phyloP scores from a whole-genome alignment of 2,113 vertebrate species.

The Corythaeola cristata region DNA sequence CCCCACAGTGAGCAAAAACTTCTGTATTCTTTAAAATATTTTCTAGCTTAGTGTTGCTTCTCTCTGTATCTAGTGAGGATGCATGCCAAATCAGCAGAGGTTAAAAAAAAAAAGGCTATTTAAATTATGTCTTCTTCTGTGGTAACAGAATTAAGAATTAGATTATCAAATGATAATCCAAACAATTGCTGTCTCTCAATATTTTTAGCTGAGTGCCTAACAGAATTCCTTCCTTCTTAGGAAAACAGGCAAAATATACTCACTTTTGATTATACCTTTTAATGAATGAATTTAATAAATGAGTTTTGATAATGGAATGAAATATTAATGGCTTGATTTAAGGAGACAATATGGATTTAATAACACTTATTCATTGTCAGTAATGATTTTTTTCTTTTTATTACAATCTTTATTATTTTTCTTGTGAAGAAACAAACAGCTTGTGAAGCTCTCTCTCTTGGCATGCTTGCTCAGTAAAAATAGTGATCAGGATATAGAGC shows the following conservation, averaged over 20 bases:
- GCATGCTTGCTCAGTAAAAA: not conserved
- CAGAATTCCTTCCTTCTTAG: not conserved
- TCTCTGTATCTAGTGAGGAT: slow-evolving; percentile 29
- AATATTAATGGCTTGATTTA: not conserved
- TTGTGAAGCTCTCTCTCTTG: not conserved
- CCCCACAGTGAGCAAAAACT: not conserved
- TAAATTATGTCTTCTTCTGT: not conserved
- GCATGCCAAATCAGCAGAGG: slow-evolving; percentile 31
- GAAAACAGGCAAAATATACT: not conserved
- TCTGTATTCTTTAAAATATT: not conserved
- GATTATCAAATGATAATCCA: not conserved
- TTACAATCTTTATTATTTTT: not conserved
- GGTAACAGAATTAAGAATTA: not conserved
- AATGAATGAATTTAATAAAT: not conserved
- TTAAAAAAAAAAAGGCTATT: not conserved
- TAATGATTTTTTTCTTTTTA: not conserved
- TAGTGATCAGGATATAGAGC: not conserved
- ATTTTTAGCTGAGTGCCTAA: not conserved
- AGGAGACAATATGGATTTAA: not conserved
- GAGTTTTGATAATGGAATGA: not conserved
- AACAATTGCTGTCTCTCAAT: not conserved
- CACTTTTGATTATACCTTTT: not conserved
- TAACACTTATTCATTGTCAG: not conserved
- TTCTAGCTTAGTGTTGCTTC: slow-evolving; percentile 34
- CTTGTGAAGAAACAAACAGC: not conserved